Evolutionary conservation across 1,140 invertebrate species (phyloP).

Genomic region (Dermatophagoides farinae): DNA sequence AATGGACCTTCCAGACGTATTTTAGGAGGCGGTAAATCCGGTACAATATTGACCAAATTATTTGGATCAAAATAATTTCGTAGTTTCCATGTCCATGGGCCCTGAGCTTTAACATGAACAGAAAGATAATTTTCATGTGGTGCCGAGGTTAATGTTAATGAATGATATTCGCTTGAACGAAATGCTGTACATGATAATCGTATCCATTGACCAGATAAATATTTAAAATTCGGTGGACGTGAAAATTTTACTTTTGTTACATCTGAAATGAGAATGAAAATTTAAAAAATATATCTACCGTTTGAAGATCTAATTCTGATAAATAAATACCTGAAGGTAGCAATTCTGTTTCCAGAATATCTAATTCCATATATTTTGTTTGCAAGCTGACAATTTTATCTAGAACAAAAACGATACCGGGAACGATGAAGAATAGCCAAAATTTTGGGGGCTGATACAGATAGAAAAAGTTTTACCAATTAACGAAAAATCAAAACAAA

Average conservation of each 20-base stretch:
- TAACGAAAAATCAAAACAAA: background rate
- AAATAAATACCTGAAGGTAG: constrained; percentile 53
- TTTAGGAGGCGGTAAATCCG: constrained; percentile 22
- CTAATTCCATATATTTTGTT: constrained; percentile 77
- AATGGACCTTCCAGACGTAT: constrained; percentile 86
- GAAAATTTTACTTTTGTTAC: constrained; percentile 37
- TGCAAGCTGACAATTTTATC: constrained; percentile 81
- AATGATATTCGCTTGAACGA: constrained; percentile 79
- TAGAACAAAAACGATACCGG: constrained; percentile 65
- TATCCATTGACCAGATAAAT: constrained; percentile 70
- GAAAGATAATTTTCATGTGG: constrained; percentile 93
- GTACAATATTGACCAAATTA: constrained; percentile 35
- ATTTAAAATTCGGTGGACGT: constrained; percentile 84
- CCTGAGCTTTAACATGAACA: constrained; percentile 93
- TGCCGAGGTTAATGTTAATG: constrained; percentile 91
- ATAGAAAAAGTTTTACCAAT: constrained; percentile 6
- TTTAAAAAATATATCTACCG: constrained; percentile 7
- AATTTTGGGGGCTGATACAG: constrained; percentile 41
- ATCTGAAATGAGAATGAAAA: constrained; percentile 25
- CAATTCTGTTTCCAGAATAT: constrained; percentile 83
- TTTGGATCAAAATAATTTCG: constrained; percentile 91
- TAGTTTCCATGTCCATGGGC: constrained; percentile 97
- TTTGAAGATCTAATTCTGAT: constrained; percentile 56
- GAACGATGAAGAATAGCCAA: constrained; percentile 86
- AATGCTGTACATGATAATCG: constrained; percentile 79